These are phyloP conservation scores for Triplophysa dalaica DNA, from an alignment of 2,113 vertebrate species.

Conservation along the genomic window DNA sequence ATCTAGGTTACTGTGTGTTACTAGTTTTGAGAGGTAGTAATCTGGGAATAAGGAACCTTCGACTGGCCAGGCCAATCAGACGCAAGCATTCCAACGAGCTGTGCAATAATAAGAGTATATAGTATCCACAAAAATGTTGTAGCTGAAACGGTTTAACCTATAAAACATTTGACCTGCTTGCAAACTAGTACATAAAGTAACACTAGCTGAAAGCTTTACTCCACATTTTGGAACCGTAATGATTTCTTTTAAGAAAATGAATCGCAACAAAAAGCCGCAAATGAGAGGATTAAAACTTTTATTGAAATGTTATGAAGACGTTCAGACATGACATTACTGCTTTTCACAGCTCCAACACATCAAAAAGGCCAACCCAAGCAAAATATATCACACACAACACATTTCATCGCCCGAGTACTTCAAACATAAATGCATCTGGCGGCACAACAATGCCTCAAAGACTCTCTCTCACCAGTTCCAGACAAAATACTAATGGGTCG, in stretches of 20 bases:
- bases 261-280: background rate
- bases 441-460: background rate
- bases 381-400: constrained; percentile 3
- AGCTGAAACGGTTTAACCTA: too few relatives aligned
- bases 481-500: constrained; percentile 16
- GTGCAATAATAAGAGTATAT: too few relatives aligned
- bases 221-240: too few relatives aligned
- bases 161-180: too few relatives aligned
- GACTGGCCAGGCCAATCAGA: too few relatives aligned
- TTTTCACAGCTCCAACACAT: constrained; percentile 4
- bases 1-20: too few relatives aligned
- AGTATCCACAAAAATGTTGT: too few relatives aligned
- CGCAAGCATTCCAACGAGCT: too few relatives aligned
- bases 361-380: background rate
- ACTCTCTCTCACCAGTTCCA: constrained; percentile 4
- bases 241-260: background rate
- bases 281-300: background rate
- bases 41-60: too few relatives aligned
- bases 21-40: too few relatives aligned
- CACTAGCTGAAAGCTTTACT: too few relatives aligned
- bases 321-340: background rate
- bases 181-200: too few relatives aligned
- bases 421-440: constrained; percentile 4
- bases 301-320: background rate
- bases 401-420: background rate